A percentile compares a stretch with the other conserved stretches of the same genome.
phyloP scores from a whole-genome alignment of 2,797 vertebrate genomes.

The Vipera latastei region DNA sequence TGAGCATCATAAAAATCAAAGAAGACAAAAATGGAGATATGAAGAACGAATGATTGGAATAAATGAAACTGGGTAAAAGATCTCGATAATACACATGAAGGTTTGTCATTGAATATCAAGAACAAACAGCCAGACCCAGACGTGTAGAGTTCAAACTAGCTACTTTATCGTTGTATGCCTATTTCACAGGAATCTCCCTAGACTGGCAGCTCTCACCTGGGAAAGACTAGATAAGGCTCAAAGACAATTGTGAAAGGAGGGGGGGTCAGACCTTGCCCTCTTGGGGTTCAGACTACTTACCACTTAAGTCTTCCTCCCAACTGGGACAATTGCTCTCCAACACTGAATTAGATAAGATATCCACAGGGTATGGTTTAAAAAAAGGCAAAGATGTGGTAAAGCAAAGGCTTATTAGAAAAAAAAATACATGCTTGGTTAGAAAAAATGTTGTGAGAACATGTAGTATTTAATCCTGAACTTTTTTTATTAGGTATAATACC shows the following conservation, averaged over 20 bases:
- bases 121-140: not conserved
- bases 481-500: too few species aligned
- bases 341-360: not conserved
- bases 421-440: too few species aligned
- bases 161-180: not conserved
- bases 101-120: not conserved
- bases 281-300: not conserved
- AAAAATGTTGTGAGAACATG: too few species aligned
- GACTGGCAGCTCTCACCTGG: not conserved
- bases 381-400: too few species aligned
- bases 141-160: not conserved
- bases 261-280: not conserved
- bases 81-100: not conserved
- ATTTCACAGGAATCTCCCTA: not conserved
- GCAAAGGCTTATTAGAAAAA: too few species aligned
- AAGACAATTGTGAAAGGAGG: not conserved
- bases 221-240: not conserved
- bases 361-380: not conserved
- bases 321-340: too few species aligned
- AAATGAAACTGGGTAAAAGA: not conserved
- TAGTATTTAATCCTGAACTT: too few species aligned
- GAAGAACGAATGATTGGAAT: not conserved
- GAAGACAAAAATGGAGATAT: not conserved
- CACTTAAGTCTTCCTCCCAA: not conserved
- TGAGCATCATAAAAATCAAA: not conserved